Conservation (phyloP, 2,888 invertebrate species). For the Hedya salicella region DNA sequence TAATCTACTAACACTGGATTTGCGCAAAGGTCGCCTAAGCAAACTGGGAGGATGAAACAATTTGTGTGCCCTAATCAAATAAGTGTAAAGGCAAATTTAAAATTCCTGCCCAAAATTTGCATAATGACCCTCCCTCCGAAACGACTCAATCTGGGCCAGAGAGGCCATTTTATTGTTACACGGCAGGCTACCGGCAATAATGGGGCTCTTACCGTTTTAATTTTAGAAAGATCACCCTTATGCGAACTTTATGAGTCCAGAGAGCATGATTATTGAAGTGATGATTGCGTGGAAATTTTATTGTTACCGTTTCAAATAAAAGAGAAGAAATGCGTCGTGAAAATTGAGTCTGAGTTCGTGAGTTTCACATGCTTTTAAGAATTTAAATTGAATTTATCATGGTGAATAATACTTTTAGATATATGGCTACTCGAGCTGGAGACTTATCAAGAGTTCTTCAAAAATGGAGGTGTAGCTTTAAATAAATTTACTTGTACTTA, state of each 20-base stretch:
- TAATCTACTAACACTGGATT: slow-evolving; percentile 56
- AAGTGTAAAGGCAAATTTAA: slow-evolving; percentile 71
- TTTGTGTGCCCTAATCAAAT: slow-evolving; percentile 77
- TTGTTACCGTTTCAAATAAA: slow-evolving; percentile 38
- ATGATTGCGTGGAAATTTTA: slow-evolving; percentile 41
- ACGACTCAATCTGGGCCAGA: slow-evolving; percentile 67
- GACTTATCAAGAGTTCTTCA: too few species aligned
- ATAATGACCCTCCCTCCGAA: slow-evolving; percentile 65
- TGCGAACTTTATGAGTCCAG: slow-evolving; percentile 33
- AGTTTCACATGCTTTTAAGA: neutral
- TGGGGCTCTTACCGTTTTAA: slow-evolving; percentile 39
- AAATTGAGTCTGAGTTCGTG: neutral
- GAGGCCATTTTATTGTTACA: slow-evolving; percentile 51
- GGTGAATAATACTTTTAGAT: too few species aligned
- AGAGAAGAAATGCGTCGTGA: slow-evolving; percentile 5
- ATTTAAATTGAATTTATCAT: neutral
- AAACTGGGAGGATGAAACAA: slow-evolving; percentile 70
- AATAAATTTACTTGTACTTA: too few species aligned
- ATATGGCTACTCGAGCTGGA: too few species aligned
- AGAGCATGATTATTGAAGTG: slow-evolving; percentile 40
- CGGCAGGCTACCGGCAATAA: slow-evolving; percentile 48
- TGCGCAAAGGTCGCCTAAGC: slow-evolving; percentile 54
- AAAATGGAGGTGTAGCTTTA: too few species aligned
- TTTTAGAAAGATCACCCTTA: slow-evolving; percentile 41
- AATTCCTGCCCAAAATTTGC: slow-evolving; percentile 68